Conservation (phyloP, 2,797 vertebrate species). For the Podarcis lilfordi region DNA sequence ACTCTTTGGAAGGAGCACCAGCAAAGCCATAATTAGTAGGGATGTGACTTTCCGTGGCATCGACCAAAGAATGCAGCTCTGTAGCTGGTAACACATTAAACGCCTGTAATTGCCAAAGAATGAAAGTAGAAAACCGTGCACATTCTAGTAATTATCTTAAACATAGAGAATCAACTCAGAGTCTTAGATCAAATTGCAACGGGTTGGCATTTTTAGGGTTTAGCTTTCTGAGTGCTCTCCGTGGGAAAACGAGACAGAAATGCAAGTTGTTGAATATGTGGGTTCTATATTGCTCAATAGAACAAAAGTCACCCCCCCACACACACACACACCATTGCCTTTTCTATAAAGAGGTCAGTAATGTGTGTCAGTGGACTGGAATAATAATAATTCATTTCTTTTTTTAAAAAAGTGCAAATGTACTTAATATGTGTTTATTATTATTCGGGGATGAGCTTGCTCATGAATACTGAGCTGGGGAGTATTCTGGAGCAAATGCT, state of each 20-base stretch:
- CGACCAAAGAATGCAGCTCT: conserved; percentile 64
- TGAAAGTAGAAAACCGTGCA: conserved; percentile 76
- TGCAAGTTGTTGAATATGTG: conserved; percentile 17
- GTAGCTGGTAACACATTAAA: conserved; percentile 70
- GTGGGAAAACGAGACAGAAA: conserved; percentile 52
- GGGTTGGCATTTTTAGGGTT: conserved; percentile 62
- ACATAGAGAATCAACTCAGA: conserved; percentile 67
- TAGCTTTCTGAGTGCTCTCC: conserved; percentile 59
- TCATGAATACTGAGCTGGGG: neutral
- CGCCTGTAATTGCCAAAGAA: conserved; percentile 73
- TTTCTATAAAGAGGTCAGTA: neutral
- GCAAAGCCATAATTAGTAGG: conserved; percentile 69
- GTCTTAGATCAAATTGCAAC: conserved; percentile 73
- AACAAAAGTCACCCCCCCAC: neutral
- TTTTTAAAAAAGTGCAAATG: neutral
- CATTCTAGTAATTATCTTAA: conserved; percentile 74
- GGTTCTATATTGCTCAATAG: neutral
- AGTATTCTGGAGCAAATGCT: neutral
- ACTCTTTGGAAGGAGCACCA: conserved; percentile 68
- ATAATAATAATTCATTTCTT: neutral
- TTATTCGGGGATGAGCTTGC: neutral
- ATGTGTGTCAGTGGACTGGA: neutral
- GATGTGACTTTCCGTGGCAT: conserved; percentile 65
- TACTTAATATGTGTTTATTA: neutral
- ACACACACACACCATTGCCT: too few species aligned